These are phyloP conservation scores for Phortica magna DNA, from an alignment of 2,888 invertebrate species.

Conservation along the genomic window DNA sequence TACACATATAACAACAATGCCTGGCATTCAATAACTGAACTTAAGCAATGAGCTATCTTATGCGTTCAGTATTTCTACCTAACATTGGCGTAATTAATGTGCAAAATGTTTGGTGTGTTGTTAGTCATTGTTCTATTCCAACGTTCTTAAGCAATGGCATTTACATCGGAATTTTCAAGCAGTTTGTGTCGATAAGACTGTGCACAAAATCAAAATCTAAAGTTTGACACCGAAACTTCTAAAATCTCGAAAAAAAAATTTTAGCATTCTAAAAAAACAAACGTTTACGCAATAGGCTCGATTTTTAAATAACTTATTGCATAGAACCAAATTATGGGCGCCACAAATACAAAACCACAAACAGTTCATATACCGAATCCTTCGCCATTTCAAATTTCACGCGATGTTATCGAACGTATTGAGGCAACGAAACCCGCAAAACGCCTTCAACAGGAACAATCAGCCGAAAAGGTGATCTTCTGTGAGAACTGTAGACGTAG, in stretches of 20 bases:
- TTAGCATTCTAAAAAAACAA: background rate
- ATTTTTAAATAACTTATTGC: background rate
- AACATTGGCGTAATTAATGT: no score
- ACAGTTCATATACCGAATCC: conserved; percentile 57
- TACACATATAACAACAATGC: no score
- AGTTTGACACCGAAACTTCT: background rate
- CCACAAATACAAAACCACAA: conserved; percentile 59
- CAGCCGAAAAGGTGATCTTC: background rate
- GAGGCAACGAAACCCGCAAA: conserved; percentile 32
- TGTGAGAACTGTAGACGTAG: conserved; percentile 42
- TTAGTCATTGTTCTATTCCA: no score
- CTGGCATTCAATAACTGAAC: no score
- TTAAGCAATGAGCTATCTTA: no score
- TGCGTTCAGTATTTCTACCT: no score
- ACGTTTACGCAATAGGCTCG: background rate
- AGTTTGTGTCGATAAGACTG: background rate
- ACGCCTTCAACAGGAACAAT: conserved; percentile 27
- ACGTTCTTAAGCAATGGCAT: no score
- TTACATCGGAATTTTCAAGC: no score
- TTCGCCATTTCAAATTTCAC: conserved; percentile 52
- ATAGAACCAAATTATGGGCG: conserved; percentile 50
- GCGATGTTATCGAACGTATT: conserved; percentile 55
- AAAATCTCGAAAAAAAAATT: background rate
- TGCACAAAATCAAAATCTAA: background rate
- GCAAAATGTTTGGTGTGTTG: no score